Percentiles rank a stretch among this genome's conserved stretches.
Evolutionary conservation across 2,888 invertebrate genomes (phyloP).

Genomic region (Drosophila kuntzei): DNA sequence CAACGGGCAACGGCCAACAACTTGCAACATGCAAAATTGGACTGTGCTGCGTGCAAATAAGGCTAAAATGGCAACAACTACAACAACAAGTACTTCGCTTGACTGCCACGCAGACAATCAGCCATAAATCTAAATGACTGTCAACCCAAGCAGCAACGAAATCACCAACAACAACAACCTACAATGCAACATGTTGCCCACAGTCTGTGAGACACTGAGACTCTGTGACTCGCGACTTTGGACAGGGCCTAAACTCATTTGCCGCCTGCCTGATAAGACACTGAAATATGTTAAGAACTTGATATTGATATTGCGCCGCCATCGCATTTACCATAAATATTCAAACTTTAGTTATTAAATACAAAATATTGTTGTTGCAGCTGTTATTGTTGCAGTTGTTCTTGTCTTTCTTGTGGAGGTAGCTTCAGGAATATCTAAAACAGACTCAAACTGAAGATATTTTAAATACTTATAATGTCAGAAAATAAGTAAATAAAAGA

Average conservation of each 20-base stretch:
- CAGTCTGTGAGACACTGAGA: conserved; percentile 11
- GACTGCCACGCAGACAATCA: conserved; percentile 77
- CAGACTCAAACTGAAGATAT: no score
- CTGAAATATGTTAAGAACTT: conserved; percentile 77
- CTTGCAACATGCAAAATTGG: conserved; percentile 74
- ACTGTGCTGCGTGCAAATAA: conserved; percentile 80
- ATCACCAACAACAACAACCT: conserved; percentile 49
- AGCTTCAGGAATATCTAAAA: not conserved
- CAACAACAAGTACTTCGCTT: conserved; percentile 42
- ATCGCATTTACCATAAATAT: conserved; percentile 77
- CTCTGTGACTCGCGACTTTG: conserved; percentile 7
- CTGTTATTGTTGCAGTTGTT: not conserved
- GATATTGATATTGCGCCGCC: conserved; percentile 80
- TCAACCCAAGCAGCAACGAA: conserved; percentile 67
- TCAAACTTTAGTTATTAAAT: conserved; percentile 64
- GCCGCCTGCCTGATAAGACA: conserved; percentile 77
- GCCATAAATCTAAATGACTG: conserved; percentile 82
- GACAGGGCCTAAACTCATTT: conserved; percentile 60
- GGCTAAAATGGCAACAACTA: conserved; percentile 62
- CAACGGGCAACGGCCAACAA: conserved; percentile 22
- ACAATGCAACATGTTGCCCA: conserved; percentile 75
- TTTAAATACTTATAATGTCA: no score
- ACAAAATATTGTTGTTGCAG: conserved; percentile 34
- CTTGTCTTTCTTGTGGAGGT: conserved; percentile 3
- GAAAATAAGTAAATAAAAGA: no score